phyloP scores from a whole-genome alignment of 1,140 invertebrate species.

The Yoshiicerus persimilis region DNA sequence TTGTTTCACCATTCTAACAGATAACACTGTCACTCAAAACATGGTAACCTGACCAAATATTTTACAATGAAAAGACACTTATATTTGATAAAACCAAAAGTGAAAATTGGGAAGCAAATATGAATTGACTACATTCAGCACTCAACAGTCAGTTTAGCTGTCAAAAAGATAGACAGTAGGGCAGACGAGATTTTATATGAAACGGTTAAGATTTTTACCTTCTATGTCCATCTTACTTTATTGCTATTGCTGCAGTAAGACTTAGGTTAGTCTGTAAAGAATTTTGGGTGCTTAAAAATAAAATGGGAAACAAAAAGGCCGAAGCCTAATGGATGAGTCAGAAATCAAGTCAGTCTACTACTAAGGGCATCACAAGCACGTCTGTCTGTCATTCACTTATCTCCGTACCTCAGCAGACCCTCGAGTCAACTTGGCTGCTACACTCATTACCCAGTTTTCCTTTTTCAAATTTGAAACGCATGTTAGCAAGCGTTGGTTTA shows the following conservation, averaged over 20 bases:
- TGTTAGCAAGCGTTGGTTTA: not conserved
- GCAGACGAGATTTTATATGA: not conserved
- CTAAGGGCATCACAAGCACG: not conserved
- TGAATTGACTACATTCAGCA: not conserved
- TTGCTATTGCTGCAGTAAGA: too few relatives aligned
- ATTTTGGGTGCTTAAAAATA: constrained; percentile 21
- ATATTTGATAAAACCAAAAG: not conserved
- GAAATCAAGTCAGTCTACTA: not conserved
- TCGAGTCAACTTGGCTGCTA: not conserved
- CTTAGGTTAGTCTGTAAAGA: not conserved
- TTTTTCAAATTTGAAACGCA: not conserved
- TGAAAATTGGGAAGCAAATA: not conserved
- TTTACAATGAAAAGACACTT: not conserved
- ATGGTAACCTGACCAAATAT: not conserved
- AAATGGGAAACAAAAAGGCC: constrained; percentile 2
- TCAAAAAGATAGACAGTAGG: not conserved
- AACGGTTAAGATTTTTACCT: not conserved
- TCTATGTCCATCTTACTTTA: not conserved
- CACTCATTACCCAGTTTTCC: not conserved
- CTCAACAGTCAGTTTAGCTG: not conserved
- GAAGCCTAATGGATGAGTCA: not conserved
- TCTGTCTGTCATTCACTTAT: constrained; percentile 11
- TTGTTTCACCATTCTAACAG: not conserved
- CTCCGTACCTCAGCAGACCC: not conserved
- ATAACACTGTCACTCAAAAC: not conserved